phyloP scores from a whole-genome alignment of 2,113 vertebrate genomes.

The Protomyctophum bolini region DNA sequence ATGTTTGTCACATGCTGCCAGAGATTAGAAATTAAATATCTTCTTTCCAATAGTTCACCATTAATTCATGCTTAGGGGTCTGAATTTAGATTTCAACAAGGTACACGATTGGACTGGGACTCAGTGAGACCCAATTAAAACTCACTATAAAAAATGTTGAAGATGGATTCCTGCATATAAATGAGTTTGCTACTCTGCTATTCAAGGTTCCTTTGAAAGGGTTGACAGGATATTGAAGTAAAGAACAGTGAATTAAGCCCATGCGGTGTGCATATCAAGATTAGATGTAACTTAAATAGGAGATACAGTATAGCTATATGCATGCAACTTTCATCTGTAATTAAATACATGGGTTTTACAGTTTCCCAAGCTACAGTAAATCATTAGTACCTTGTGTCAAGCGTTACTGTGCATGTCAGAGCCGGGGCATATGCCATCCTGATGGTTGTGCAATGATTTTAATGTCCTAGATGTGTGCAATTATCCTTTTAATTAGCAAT shows the following conservation, averaged over 20 bases:
- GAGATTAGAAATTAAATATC: not conserved
- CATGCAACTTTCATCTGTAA: too few relatives aligned
- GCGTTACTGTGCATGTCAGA: constrained; percentile 37
- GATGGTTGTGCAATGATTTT: constrained; percentile 65
- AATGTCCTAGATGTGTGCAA: constrained; percentile 80
- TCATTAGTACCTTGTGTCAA: constrained; percentile 15
- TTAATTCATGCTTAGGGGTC: not conserved
- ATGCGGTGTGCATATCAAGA: not conserved
- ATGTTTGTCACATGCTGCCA: not conserved
- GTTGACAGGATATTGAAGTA: not conserved
- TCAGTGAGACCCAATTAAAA: too few relatives aligned
- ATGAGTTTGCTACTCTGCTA: too few relatives aligned
- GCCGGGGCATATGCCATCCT: constrained; percentile 53
- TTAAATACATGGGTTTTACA: too few relatives aligned
- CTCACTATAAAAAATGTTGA: too few relatives aligned
- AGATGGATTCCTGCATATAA: too few relatives aligned
- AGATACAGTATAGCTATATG: too few relatives aligned
- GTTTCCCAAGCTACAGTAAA: too few relatives aligned
- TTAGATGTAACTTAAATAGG: not conserved
- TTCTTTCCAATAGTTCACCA: too few relatives aligned
- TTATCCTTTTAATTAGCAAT: constrained; percentile 82
- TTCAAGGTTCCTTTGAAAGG: too few relatives aligned
- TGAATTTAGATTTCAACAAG: not conserved
- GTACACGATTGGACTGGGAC: not conserved
- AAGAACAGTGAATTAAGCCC: not conserved